Base-by-base conservation (phyloP, 2,888 invertebrate genomes). In the Machimus atricapillus region DNA sequence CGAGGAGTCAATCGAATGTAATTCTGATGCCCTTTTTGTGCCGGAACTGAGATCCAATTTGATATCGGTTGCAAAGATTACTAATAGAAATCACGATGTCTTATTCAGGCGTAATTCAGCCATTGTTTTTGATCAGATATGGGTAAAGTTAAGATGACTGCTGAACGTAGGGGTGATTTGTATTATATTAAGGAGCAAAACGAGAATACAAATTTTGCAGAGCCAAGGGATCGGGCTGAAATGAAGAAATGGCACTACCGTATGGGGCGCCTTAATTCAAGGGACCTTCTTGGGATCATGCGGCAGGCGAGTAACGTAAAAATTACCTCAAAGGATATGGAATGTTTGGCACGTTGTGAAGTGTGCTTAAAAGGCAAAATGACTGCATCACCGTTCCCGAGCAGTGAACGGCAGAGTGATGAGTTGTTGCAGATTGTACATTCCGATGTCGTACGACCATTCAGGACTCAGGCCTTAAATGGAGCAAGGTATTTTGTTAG, bases 261-360 rank as follows among this genome's bases (percentile, higher is more conserved):
- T 0, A 14, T 74, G 27, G 23, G 74, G 5, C 74, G 31, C 8
- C 14, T 74, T 16, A 74, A 74, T 23, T n/a, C 34, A 16, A 74
- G 6, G 34, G 74, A 74, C 23, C 23, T 85, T 40, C 85, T 81
- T 56, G 40, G 12, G 78, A 74, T 87, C 86, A 37, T 74, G 34
- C 34, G 4, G 34, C 34, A 34, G 7, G 4, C 4, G 4, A 34
- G 4, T 4, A 34, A 34, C 7, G 34, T 7, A 4, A 34, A 34
- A 4, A 4, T 4, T 4, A 7, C 4, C 7, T 34, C 34, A 4
- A 34, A 4, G 34, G 34, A 34, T 34, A 34, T 34, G 34, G 34
- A 34, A 34, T 4, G 34, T 34, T 4, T 34, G 34, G 6, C 34
- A 34, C 0, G 7, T 7, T 34, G 34, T 4, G 34, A 34, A 34